Conservation (phyloP, 2,888 invertebrate species). For the Strigamia transsilvanica region DNA sequence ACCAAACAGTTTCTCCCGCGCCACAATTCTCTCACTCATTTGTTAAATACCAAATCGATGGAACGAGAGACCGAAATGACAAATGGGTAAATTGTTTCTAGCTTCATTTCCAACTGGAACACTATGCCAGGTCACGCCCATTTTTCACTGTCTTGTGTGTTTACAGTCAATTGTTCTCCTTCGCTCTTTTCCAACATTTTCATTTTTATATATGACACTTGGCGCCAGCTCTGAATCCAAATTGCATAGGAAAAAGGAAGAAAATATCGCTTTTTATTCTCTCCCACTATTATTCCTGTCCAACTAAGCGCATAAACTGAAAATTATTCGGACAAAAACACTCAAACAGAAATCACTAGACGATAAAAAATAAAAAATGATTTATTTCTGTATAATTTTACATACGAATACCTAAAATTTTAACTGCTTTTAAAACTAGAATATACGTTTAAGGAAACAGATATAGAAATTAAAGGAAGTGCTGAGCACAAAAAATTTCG, state of each 20-base stretch:
- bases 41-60: background rate
- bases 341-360: slow-evolving; percentile 29
- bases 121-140: slow-evolving; percentile 43
- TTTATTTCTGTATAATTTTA: slow-evolving; percentile 2
- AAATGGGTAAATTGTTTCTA: slow-evolving; percentile 31
- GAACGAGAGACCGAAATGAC: background rate
- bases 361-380: background rate
- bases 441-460: background rate
- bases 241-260: slow-evolving; percentile 49
- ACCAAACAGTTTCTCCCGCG: too few relatives aligned
- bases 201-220: slow-evolving; percentile 41
- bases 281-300: slow-evolving; percentile 27
- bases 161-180: background rate
- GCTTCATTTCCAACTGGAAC: slow-evolving; percentile 45
- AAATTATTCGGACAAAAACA: slow-evolving; percentile 43
- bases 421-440: too few relatives aligned
- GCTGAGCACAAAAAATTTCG: slow-evolving; percentile 43
- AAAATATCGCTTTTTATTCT: slow-evolving; percentile 48
- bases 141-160: slow-evolving; percentile 48
- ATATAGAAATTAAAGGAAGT: slow-evolving; percentile 35
- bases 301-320: slow-evolving; percentile 43
- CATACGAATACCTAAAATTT: background rate
- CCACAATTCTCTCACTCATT: too few relatives aligned
- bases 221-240: slow-evolving; percentile 45
- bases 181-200: slow-evolving; percentile 22